These are phyloP conservation scores for Conus canariensis DNA, from an alignment of 2,888 invertebrate genomes.

Conservation along the genomic window DNA sequence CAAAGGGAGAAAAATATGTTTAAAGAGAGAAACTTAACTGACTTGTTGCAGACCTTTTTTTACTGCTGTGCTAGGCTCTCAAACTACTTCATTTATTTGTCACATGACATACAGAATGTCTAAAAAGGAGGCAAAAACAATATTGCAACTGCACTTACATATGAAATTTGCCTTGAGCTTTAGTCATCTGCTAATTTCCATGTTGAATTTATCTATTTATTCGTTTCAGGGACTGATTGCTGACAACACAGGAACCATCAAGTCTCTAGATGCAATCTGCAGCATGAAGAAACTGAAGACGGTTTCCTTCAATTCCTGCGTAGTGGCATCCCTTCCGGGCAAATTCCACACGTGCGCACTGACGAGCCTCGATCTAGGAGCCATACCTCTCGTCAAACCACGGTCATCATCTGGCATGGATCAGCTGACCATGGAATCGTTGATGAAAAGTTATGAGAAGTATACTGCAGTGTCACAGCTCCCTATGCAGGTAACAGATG, in stretches of 20 bases:
- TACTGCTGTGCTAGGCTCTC: too few relatives aligned
- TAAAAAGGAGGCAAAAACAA: too few relatives aligned
- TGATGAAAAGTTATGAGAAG: slow-evolving; percentile 29
- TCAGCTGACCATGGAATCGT: slow-evolving; percentile 5
- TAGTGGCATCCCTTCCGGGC: slow-evolving; percentile 54
- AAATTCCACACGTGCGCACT: slow-evolving; percentile 57
- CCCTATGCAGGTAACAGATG: slow-evolving; percentile 12
- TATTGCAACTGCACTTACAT: too few relatives aligned
- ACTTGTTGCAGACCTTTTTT: too few relatives aligned
- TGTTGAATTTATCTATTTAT: too few relatives aligned
- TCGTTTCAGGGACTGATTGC: slow-evolving; percentile 45
- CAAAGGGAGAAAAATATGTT: too few relatives aligned
- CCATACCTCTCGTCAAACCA: slow-evolving; percentile 65
- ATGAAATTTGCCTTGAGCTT: too few relatives aligned
- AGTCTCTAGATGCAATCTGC: slow-evolving; percentile 53
- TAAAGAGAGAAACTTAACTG: too few relatives aligned
- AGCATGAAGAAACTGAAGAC: slow-evolving; percentile 56
- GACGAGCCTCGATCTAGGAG: slow-evolving; percentile 63
- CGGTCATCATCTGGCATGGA: slow-evolving; percentile 45
- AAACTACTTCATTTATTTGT: too few relatives aligned
- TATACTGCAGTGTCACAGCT: slow-evolving; percentile 35
- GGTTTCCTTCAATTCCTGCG: slow-evolving; percentile 59
- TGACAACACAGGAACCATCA: slow-evolving; percentile 61
- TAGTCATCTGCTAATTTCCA: too few relatives aligned
- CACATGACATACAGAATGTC: too few relatives aligned